Percentiles rank a stretch among this genome's conserved stretches.
phyloP scores from a whole-genome alignment of 2,113 vertebrate species.

The Elachura formosa region DNA sequence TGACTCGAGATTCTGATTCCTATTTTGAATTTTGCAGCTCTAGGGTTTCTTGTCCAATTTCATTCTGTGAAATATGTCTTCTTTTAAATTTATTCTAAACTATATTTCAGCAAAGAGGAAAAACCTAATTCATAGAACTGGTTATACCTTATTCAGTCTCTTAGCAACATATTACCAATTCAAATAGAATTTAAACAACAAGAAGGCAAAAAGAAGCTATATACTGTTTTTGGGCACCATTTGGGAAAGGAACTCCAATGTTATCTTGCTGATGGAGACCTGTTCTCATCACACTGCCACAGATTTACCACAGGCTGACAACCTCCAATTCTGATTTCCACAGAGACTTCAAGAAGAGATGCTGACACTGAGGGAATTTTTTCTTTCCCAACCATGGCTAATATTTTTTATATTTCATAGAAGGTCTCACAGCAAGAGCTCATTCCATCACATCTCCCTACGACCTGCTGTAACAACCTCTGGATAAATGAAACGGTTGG shows the following conservation, averaged over 20 bases:
- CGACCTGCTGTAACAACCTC: background rate
- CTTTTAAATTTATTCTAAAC: background rate
- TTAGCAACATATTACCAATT: background rate
- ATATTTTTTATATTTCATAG: background rate
- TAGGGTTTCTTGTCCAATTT: background rate
- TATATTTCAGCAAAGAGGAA: background rate
- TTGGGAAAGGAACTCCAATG: background rate
- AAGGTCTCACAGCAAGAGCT: background rate
- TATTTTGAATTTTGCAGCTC: background rate
- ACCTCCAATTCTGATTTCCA: background rate
- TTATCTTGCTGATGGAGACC: background rate
- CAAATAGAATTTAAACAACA: background rate
- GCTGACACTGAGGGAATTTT: rapidly evolving
- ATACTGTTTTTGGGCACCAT: background rate
- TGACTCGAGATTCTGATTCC: background rate
- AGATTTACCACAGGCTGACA: background rate
- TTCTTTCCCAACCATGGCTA: background rate
- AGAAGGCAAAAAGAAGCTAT: background rate
- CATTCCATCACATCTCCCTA: background rate
- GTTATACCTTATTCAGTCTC: background rate
- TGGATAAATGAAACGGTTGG: background rate
- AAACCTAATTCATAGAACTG: background rate
- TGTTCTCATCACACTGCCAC: background rate
- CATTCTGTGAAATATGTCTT: background rate
- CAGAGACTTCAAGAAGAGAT: background rate